These are phyloP conservation scores for Tenebrio molitor DNA, from an alignment of 1,140 invertebrate genomes.

Conservation along the genomic window DNA sequence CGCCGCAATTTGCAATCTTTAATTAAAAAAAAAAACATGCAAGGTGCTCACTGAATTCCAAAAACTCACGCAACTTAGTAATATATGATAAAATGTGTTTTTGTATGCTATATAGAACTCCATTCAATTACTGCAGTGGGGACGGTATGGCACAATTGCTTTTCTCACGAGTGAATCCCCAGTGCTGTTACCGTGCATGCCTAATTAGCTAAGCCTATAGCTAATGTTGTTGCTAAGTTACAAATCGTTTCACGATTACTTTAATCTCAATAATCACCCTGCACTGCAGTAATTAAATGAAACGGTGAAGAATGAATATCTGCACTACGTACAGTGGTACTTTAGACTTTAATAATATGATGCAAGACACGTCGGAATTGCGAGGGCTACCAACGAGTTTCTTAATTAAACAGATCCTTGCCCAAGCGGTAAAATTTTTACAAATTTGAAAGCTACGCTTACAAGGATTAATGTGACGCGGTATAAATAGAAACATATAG, in stretches of 20 bases:
- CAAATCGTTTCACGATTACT: conserved; percentile 21
- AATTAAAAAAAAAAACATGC: no score
- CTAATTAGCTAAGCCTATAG: conserved; percentile 26
- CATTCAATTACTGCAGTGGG: neutral
- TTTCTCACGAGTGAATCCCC: conserved; percentile 14
- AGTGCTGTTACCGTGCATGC: neutral
- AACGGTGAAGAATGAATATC: neutral
- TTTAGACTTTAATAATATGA: no score
- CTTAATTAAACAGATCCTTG: no score
- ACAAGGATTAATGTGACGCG: no score
- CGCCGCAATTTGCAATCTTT: no score
- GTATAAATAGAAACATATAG: no score
- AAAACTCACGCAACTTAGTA: no score
- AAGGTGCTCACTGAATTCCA: no score
- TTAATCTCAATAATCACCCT: conserved; percentile 6
- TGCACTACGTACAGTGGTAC: no score
- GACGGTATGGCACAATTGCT: neutral
- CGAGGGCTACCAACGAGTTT: neutral
- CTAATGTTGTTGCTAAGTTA: conserved; percentile 24
- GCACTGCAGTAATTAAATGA: conserved; percentile 9
- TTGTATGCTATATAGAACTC: neutral
- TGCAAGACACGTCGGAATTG: neutral
- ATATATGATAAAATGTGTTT: neutral
- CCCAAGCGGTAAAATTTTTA: no score
- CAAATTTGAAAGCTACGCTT: neutral